These are phyloP conservation scores for Dendroctonus valens DNA, from an alignment of 1,140 invertebrate genomes.

Conservation along the genomic window DNA sequence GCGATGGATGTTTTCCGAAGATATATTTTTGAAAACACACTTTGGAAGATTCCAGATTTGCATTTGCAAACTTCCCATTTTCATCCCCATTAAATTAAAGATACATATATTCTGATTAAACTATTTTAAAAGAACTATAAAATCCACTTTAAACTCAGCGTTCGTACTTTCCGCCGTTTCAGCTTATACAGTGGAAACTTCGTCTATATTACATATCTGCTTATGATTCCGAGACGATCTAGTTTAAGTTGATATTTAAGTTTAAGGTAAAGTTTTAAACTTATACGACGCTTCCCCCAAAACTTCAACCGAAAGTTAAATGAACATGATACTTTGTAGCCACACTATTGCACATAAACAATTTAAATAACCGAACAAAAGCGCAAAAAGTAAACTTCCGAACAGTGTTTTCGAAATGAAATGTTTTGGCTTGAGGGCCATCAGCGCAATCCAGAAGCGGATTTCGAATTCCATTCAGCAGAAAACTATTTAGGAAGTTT, in stretches of 20 bases:
- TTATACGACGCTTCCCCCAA: slow-evolving; percentile 17
- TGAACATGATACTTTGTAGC: slow-evolving; percentile 26
- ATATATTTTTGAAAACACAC: too few species aligned
- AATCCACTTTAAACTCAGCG: slow-evolving; percentile 9
- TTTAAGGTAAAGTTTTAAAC: slow-evolving; percentile 29
- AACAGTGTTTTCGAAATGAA: too few species aligned
- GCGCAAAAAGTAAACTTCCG: too few species aligned
- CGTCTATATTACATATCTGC: slow-evolving; percentile 23
- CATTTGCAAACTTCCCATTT: too few species aligned
- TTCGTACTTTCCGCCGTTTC: slow-evolving; percentile 8
- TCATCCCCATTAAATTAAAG: too few species aligned
- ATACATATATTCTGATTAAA: slow-evolving; percentile 5
- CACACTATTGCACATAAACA: slow-evolving; percentile 25
- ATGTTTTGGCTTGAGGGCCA: too few species aligned
- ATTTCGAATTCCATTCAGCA: too few species aligned
- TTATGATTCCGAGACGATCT: slow-evolving; percentile 23
- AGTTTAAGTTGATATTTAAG: slow-evolving; percentile 26
- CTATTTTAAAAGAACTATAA: slow-evolving; percentile 7
- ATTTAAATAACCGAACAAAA: slow-evolving; percentile 11
- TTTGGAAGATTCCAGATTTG: too few species aligned
- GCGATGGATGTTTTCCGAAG: too few species aligned
- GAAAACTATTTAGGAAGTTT: too few species aligned
- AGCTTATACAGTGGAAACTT: slow-evolving; percentile 15
- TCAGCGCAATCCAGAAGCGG: too few species aligned
- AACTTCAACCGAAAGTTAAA: slow-evolving; percentile 23